These are phyloP conservation scores for Wasmannia auropunctata DNA, from an alignment of 1,140 invertebrate genomes.

Conservation along the genomic window DNA sequence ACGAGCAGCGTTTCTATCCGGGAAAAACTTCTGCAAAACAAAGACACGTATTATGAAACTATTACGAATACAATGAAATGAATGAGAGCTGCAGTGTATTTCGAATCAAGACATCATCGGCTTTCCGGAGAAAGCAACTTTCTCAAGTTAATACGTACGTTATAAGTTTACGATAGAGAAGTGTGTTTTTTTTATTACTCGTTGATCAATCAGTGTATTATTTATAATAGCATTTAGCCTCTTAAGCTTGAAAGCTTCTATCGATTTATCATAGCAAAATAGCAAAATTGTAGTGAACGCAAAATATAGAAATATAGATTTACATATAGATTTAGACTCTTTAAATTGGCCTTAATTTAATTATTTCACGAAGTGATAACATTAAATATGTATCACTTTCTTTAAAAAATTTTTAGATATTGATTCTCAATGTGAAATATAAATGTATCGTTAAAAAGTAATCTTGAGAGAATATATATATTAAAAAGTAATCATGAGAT, in stretches of 20 bases:
- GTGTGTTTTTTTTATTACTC: not conserved
- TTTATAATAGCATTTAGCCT: not conserved
- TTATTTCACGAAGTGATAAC: not conserved
- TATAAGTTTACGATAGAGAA: constrained; percentile 13
- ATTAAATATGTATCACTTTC: not conserved
- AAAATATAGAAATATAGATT: not conserved
- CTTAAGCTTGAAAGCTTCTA: not conserved
- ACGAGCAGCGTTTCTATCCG: not conserved
- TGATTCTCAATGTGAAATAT: not conserved
- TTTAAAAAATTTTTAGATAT: not conserved
- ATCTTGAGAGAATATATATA: not conserved
- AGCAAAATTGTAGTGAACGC: not conserved
- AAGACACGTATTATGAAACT: not conserved
- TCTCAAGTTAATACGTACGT: constrained; percentile 42
- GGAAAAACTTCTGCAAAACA: not conserved
- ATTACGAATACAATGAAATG: constrained; percentile 23
- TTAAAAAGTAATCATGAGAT: not conserved
- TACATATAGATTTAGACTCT: too few species aligned
- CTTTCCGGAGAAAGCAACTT: constrained; percentile 53
- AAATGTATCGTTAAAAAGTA: not conserved
- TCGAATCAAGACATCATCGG: constrained; percentile 25
- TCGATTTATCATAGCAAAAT: not conserved
- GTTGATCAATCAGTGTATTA: not conserved
- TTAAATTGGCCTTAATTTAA: not conserved
- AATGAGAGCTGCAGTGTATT: constrained; percentile 12